phyloP scores from a whole-genome alignment of 1,140 invertebrate species.

The Ruditapes philippinarum region DNA sequence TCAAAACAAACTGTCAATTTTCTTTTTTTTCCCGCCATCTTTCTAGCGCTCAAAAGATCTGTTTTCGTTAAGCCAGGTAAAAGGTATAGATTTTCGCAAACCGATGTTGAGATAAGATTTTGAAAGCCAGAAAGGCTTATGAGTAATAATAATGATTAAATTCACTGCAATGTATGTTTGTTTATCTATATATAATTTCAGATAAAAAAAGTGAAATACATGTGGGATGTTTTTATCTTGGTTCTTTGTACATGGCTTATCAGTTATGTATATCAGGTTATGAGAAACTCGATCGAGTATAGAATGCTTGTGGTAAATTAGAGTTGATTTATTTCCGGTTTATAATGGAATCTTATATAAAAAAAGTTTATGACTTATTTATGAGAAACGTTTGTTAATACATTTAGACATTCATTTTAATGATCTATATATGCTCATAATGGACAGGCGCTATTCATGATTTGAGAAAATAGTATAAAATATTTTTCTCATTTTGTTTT shows the following conservation, averaged over 20 bases:
- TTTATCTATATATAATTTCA: conserved; percentile 3
- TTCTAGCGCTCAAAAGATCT: background rate
- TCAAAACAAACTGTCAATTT: conserved; percentile 41
- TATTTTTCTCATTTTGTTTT: no score
- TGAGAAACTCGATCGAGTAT: no score
- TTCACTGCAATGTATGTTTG: conserved; percentile 12
- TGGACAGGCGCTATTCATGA: no score
- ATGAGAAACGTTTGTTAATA: no score
- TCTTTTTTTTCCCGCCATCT: background rate
- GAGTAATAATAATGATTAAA: conserved; percentile 7
- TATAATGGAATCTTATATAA: no score
- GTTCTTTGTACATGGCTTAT: background rate
- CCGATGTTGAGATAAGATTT: conserved; percentile 3
- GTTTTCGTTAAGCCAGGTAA: background rate
- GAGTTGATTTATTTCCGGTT: no score
- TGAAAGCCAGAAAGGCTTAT: background rate
- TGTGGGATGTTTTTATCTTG: background rate
- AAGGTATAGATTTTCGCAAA: background rate
- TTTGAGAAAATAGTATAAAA: no score
- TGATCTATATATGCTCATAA: no score
- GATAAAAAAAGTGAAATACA: background rate
- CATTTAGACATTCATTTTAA: no score
- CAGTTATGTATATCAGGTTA: no score
- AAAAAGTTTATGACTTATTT: no score
- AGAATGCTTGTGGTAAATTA: no score